phyloP scores from a whole-genome alignment of 1,140 invertebrate species.

The Berghia stephanieae region DNA sequence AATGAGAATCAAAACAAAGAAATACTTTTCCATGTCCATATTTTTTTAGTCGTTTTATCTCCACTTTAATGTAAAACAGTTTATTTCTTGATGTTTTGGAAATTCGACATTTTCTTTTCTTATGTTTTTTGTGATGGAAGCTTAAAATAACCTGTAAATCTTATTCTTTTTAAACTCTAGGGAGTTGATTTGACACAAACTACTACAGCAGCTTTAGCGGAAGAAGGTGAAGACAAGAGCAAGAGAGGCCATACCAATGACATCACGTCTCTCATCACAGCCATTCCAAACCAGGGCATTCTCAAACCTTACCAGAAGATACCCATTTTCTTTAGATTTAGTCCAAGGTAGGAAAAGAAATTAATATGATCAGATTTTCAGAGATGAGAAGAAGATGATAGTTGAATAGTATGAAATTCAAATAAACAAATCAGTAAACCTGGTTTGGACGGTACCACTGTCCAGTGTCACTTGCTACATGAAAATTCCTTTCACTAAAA shows the following conservation, averaged over 20 bases:
- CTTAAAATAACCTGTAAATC: background rate
- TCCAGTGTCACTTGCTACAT: no score
- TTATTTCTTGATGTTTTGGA: no score
- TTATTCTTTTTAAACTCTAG: constrained; percentile 47
- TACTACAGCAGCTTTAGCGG: constrained; percentile 49
- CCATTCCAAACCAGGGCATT: constrained; percentile 65
- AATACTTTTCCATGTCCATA: background rate
- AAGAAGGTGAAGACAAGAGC: constrained; percentile 34
- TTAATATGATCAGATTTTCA: no score
- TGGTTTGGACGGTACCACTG: no score
- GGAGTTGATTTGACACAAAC: constrained; percentile 61
- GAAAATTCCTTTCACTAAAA: no score
- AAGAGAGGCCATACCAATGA: constrained; percentile 56
- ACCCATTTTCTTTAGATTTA: constrained; percentile 65
- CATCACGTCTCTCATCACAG: constrained; percentile 63
- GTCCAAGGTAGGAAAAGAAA: constrained; percentile 60
- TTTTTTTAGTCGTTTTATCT: no score
- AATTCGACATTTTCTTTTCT: no score
- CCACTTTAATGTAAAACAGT: no score
- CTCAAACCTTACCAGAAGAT: constrained; percentile 64
- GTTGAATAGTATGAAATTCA: no score
- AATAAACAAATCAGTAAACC: no score
- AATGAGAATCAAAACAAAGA: no score
- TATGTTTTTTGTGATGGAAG: background rate
- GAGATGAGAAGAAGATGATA: no score